Evolutionary conservation across 2,797 vertebrate genomes (phyloP).

Genomic region (Hafferia zeledoni): DNA sequence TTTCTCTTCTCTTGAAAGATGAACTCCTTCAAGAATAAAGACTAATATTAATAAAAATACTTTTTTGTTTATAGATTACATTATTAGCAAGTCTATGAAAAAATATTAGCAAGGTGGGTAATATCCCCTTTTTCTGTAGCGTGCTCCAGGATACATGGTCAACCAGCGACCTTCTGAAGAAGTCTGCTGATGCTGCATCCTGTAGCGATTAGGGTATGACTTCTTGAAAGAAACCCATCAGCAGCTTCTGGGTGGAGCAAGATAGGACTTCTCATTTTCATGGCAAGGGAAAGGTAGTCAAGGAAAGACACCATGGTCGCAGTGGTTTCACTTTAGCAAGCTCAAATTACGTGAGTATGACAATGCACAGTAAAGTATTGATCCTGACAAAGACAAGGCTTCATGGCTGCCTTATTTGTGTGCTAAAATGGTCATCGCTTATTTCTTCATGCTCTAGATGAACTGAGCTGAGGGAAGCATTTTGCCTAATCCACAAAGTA

Average conservation of each 20-base stretch:
- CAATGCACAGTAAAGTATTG: background rate
- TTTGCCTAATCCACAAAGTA: background rate
- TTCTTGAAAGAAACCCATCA: background rate
- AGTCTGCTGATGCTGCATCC: background rate
- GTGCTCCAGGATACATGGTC: background rate
- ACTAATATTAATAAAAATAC: background rate
- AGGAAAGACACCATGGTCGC: background rate
- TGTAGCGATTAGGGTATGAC: fast-evolving
- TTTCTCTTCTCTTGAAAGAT: background rate
- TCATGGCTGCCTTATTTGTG: background rate
- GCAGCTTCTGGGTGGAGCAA: background rate
- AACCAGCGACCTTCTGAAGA: background rate
- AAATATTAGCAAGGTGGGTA: background rate
- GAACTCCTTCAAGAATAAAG: background rate
- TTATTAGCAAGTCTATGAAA: background rate
- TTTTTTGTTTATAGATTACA: background rate
- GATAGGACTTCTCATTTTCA: background rate
- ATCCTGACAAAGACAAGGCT: background rate
- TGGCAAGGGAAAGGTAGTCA: background rate
- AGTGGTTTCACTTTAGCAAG: fast-evolving
- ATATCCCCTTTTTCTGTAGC: background rate
- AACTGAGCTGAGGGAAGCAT: background rate
- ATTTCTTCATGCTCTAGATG: background rate
- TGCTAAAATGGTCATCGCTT: background rate
- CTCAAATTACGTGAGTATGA: background rate